phyloP scores from a whole-genome alignment of 2,113 vertebrate genomes.

The Nipponia nippon region DNA sequence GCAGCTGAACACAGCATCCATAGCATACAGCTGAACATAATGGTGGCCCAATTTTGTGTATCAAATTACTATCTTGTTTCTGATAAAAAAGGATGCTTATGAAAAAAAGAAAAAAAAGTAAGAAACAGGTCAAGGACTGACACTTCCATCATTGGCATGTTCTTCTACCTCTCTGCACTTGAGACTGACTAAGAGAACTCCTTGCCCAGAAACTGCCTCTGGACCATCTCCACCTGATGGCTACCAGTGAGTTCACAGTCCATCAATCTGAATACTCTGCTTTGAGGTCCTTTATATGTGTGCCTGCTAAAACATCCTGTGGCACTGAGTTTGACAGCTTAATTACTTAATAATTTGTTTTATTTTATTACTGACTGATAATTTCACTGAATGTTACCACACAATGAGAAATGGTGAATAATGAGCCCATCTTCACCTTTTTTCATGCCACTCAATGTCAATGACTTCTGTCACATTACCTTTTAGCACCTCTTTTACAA shows the following conservation, averaged over 20 bases:
- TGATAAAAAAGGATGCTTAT: neutral
- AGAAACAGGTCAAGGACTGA: neutral
- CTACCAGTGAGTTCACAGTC: neutral
- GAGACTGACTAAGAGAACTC: neutral
- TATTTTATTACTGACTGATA: neutral
- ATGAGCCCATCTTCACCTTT: neutral
- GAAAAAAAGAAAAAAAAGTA: neutral
- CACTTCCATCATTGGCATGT: neutral
- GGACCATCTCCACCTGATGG: neutral
- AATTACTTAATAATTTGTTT: neutral
- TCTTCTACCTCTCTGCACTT: neutral
- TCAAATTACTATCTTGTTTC: neutral
- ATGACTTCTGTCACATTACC: neutral
- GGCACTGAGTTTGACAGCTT: neutral
- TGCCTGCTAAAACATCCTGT: neutral
- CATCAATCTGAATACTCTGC: neutral
- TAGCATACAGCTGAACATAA: neutral
- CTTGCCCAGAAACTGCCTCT: neutral
- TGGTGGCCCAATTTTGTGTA: neutral
- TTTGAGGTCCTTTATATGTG: neutral
- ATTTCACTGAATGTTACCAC: neutral
- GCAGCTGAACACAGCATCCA: neutral
- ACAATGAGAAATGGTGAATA: neutral
- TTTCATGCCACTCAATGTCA: neutral
- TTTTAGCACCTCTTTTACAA: neutral